Conservation (phyloP, 2,888 invertebrate species). For the Notodonta ziczac region DNA sequence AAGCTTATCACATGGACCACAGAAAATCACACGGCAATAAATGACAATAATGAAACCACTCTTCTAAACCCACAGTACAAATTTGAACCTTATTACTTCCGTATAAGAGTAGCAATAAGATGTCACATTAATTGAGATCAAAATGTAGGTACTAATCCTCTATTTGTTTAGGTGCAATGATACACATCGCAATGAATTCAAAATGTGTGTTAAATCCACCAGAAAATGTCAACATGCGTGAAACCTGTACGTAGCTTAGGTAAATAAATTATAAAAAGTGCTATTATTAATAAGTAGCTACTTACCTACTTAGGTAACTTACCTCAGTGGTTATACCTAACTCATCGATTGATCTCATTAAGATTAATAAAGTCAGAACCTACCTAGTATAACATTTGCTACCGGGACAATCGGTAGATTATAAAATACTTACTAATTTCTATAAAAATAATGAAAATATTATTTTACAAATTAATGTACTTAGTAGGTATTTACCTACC, state of each 20-base stretch:
- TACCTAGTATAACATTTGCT: too few species aligned
- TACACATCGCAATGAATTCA: conserved; percentile 47
- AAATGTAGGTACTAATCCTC: background rate
- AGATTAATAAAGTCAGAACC: too few species aligned
- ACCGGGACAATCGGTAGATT: too few species aligned
- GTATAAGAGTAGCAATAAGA: conserved; percentile 8
- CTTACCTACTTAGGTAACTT: too few species aligned
- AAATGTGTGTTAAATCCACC: conserved; percentile 54
- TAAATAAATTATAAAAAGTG: background rate
- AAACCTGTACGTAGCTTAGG: conserved; percentile 50
- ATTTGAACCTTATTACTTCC: conserved; percentile 1
- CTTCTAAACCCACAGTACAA: conserved; percentile 7
- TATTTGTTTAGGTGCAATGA: conserved; percentile 75
- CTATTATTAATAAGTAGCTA: too few species aligned
- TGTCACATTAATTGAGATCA: background rate
- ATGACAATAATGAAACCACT: conserved; percentile 29
- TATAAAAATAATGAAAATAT: too few species aligned
- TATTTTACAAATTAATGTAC: too few species aligned
- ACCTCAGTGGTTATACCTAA: too few species aligned
- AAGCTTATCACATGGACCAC: conserved; percentile 26
- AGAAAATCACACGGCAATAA: conserved; percentile 29
- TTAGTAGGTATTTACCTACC: too few species aligned
- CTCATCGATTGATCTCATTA: too few species aligned
- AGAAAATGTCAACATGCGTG: conserved; percentile 46
- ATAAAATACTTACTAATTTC: too few species aligned